These are phyloP conservation scores for Chymomyza procnemis DNA, from an alignment of 2,888 invertebrate genomes.

Conservation along the genomic window DNA sequence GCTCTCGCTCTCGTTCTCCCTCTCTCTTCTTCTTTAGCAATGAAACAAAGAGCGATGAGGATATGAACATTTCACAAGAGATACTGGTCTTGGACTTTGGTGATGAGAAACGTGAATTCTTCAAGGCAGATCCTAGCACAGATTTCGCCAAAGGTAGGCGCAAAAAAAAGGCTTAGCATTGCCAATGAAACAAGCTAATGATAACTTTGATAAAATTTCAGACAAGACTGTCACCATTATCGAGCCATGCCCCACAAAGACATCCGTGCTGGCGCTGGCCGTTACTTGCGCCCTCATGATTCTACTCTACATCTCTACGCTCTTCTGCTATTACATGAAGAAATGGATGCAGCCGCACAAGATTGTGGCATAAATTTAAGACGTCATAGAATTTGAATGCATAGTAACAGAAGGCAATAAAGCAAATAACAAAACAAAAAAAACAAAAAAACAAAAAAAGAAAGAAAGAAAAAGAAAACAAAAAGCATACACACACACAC, in stretches of 20 bases:
- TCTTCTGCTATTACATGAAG: slow-evolving; percentile 95
- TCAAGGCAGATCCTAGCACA: slow-evolving; percentile 87
- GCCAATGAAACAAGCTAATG: too few relatives aligned
- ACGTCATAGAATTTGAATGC: slow-evolving; percentile 17
- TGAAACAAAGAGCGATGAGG: slow-evolving; percentile 81
- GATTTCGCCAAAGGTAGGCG: slow-evolving; percentile 85
- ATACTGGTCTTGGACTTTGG: slow-evolving; percentile 95
- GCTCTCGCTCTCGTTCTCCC: too few relatives aligned
- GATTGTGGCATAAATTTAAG: slow-evolving; percentile 83
- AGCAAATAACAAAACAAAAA: slow-evolving; percentile 10
- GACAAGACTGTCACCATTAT: slow-evolving; percentile 94
- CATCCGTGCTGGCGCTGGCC: slow-evolving; percentile 92
- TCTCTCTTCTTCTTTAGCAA: slow-evolving; percentile 78
- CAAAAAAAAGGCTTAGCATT: too few relatives aligned
- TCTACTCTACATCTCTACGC: slow-evolving; percentile 92
- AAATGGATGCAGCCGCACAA: slow-evolving; percentile 93
- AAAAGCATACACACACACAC: slow-evolving; percentile 50
- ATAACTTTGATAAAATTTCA: slow-evolving; percentile 75
- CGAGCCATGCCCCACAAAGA: slow-evolving; percentile 94
- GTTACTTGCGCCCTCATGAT: slow-evolving; percentile 94
- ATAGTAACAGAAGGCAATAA: slow-evolving; percentile 13
- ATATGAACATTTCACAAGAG: slow-evolving; percentile 96
- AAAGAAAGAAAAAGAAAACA: slow-evolving; percentile 46
- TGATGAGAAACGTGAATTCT: slow-evolving; percentile 90
- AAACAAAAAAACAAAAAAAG: slow-evolving; percentile 15